These are phyloP conservation scores for Nerophis ophidion DNA, from an alignment of 2,113 vertebrate genomes.

Conservation along the genomic window DNA sequence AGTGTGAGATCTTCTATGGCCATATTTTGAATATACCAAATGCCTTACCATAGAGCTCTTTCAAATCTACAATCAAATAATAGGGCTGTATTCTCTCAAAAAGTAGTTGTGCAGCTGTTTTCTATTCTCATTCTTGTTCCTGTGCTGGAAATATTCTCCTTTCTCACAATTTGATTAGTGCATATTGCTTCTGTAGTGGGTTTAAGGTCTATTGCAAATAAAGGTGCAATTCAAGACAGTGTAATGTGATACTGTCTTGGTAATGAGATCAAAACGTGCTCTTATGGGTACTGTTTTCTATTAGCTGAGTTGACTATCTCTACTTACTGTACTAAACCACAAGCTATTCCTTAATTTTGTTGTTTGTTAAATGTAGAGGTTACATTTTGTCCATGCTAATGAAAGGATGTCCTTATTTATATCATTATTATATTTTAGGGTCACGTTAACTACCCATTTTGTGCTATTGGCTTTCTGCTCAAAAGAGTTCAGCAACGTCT, in stretches of 20 bases:
- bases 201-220: slow-evolving; percentile 17
- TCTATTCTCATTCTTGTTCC: slow-evolving; percentile 10
- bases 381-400: too few relatives aligned
- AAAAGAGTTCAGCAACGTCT: not conserved
- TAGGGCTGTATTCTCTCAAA: slow-evolving; percentile 4
- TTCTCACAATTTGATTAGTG: slow-evolving; percentile 15
- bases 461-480: not conserved
- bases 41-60: slow-evolving; percentile 16
- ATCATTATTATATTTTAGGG: not conserved
- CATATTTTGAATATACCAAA: slow-evolving; percentile 17
- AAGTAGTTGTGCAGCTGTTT: slow-evolving; percentile 13
- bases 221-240: slow-evolving; percentile 4
- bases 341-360: not conserved
- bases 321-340: slow-evolving; percentile 1
- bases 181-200: slow-evolving; percentile 9
- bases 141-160: slow-evolving; percentile 1
- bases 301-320: slow-evolving; percentile 10
- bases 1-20: not conserved
- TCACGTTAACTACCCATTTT: not conserved
- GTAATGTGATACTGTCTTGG: slow-evolving; percentile 14
- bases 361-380: not conserved
- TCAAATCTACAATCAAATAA: slow-evolving; percentile 14
- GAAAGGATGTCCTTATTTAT: not conserved
- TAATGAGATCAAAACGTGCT: slow-evolving; percentile 22
- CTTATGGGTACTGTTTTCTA: slow-evolving; percentile 15